Conservation (phyloP, 2,888 invertebrate species). For the Euzophera pinguis region DNA sequence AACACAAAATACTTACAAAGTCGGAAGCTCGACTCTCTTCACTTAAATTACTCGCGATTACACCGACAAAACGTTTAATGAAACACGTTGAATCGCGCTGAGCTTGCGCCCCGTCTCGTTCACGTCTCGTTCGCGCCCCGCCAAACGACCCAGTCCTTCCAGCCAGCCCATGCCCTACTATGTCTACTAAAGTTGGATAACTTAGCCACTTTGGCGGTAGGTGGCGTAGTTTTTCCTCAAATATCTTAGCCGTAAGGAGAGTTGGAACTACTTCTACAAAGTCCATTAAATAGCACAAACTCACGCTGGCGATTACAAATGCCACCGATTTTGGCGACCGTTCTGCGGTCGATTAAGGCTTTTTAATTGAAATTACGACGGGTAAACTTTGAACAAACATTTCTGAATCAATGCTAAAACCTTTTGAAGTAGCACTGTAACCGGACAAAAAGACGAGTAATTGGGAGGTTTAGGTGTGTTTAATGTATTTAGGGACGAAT, state of each 20-base stretch:
- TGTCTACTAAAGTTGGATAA: constrained; percentile 63
- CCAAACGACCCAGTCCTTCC: constrained; percentile 27
- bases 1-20: constrained; percentile 79
- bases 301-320: constrained; percentile 72
- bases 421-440: constrained; percentile 19
- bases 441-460: constrained; percentile 11
- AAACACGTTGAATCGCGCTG: constrained; percentile 77
- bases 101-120: constrained; percentile 46
- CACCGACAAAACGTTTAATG: constrained; percentile 79
- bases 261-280: constrained; percentile 75
- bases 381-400: constrained; percentile 40
- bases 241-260: constrained; percentile 77
- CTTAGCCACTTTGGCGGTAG: constrained; percentile 71
- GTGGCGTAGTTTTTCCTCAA: constrained; percentile 76
- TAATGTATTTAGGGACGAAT: constrained; percentile 12
- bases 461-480: constrained; percentile 13
- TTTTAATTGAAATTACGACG: constrained; percentile 67
- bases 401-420: constrained; percentile 23
- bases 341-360: constrained; percentile 64
- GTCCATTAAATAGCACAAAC: constrained; percentile 78
- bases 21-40: constrained; percentile 78
- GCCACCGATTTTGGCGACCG: constrained; percentile 67
- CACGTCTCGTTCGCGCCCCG: constrained; percentile 34
- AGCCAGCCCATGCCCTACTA: constrained; percentile 21
- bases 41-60: constrained; percentile 80